Evolutionary conservation across 1,140 invertebrate species (phyloP).

Genomic region (Venturia canescens): DNA sequence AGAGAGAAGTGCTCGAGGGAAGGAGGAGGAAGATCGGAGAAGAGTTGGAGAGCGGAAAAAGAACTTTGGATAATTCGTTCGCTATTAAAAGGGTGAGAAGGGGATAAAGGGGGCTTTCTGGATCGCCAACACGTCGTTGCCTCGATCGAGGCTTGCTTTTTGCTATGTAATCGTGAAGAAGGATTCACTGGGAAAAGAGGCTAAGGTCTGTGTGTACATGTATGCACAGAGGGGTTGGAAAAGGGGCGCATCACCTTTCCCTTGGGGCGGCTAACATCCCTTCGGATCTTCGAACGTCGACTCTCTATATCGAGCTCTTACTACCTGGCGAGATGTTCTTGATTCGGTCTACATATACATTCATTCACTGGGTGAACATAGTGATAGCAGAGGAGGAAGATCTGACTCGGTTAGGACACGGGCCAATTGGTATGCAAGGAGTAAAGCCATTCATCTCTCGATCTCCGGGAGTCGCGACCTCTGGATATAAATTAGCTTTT

Average conservation of each 20-base stretch:
- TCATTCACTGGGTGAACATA: not conserved
- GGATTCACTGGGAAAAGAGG: not conserved
- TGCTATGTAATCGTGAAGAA: constrained; percentile 12
- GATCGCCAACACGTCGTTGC: constrained; percentile 52
- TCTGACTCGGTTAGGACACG: not conserved
- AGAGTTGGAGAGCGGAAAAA: not conserved
- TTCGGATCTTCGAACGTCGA: constrained; percentile 68
- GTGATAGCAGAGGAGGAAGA: not conserved
- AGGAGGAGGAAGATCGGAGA: constrained; percentile 10
- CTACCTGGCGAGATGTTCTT: constrained; percentile 43
- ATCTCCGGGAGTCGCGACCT: constrained; percentile 74
- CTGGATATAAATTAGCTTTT: constrained; percentile 78
- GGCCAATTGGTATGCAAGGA: constrained; percentile 75
- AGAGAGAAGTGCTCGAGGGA: constrained; percentile 1
- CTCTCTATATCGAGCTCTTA: constrained; percentile 8
- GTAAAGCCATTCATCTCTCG: constrained; percentile 75
- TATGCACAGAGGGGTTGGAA: not conserved
- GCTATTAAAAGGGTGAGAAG: constrained; percentile 10
- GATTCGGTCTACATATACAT: constrained; percentile 5
- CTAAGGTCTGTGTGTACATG: constrained; percentile 18
- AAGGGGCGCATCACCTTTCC: constrained; percentile 47
- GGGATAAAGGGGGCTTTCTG: constrained; percentile 31
- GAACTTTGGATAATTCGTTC: constrained; percentile 44
- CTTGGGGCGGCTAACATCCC: constrained; percentile 54
- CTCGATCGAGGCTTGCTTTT: constrained; percentile 31